Percentiles rank a stretch among this genome's conserved stretches.
Evolutionary conservation across 2,113 vertebrate species (phyloP).

Genomic region (Ctenomys sociabilis): DNA sequence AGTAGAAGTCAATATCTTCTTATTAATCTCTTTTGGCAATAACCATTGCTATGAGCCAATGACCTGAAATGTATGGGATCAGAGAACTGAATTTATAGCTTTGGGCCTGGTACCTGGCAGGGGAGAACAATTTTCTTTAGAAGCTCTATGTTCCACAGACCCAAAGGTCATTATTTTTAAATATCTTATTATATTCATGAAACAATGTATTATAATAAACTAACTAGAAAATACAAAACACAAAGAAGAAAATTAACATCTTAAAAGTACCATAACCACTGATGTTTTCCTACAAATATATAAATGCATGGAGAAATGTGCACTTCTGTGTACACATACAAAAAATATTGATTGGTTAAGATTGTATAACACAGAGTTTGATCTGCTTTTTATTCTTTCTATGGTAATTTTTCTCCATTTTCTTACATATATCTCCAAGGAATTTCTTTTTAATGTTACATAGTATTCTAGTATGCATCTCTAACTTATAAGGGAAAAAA

Average conservation of each 20-base stretch:
- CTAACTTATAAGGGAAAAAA: rapidly evolving
- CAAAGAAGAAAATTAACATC: slow-evolving; percentile 35
- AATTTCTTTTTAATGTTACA: neutral
- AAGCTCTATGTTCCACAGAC: neutral
- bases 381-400: neutral
- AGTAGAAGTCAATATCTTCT: slow-evolving; percentile 71
- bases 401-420: neutral
- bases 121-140: neutral
- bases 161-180: neutral
- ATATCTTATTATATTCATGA: slow-evolving; percentile 50
- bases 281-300: neutral
- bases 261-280: neutral
- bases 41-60: neutral
- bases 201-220: slow-evolving; percentile 14
- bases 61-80: neutral
- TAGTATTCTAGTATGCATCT: neutral
- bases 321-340: neutral
- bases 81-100: neutral
- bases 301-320: neutral
- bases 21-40: slow-evolving; percentile 67
- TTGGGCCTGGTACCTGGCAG: no score
- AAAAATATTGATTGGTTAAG: neutral
- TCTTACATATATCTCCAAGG: neutral
- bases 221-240: slow-evolving; percentile 53
- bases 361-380: neutral